Evolutionary conservation across 2,113 vertebrate species (phyloP), one percentile per base, ranked within the genome.

Genomic region (Melozone crissalis): DNA sequence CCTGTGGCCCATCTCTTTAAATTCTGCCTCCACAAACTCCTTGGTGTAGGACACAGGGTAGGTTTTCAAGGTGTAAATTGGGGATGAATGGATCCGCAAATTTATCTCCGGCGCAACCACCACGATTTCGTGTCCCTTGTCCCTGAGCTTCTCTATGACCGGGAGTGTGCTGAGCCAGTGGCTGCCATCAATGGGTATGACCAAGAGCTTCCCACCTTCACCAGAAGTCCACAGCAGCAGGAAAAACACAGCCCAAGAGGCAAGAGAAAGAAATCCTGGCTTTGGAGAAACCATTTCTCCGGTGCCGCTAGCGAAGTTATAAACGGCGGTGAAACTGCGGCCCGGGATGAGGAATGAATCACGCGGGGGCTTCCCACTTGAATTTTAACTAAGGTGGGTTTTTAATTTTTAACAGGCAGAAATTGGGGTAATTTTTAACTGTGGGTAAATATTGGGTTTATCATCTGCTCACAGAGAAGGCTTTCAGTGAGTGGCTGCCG

Each of bases 171-270:
- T 98, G 49, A 98, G 95, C 99, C 99, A 99, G 58, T 98, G 98
- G 73, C 99, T 99, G 35, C 98, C 98, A n/a, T 99, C 99, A 21
- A 98, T 94, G 5, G 99, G 99, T 4, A 99, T 58, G 71, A 99
- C 98, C 96, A 99, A 89, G 71, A 99, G 80, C 33, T 97, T 98
- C 5, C 98, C 98, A 27, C 96, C 94, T 49, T 97, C 94, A 33
- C 89, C 69, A 55, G 83, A 63, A 11, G 67, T 72, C 82, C 94
- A 73, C 26, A 75, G 66, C 63, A 89, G 44, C 37, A 96, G n/a
- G 59, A 87, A 68, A 81, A 94, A 28, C 21, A 68, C 57, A 47
- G 24, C 27, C 84, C 91, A 74, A 30, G 31, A 68, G 44, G 78
- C 7, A 30, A 68, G 26, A n/a, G 51, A 58, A 44, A 9, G 30